These are phyloP conservation scores for Morpho deidamia DNA, from an alignment of 2,888 invertebrate species.

Conservation along the genomic window DNA sequence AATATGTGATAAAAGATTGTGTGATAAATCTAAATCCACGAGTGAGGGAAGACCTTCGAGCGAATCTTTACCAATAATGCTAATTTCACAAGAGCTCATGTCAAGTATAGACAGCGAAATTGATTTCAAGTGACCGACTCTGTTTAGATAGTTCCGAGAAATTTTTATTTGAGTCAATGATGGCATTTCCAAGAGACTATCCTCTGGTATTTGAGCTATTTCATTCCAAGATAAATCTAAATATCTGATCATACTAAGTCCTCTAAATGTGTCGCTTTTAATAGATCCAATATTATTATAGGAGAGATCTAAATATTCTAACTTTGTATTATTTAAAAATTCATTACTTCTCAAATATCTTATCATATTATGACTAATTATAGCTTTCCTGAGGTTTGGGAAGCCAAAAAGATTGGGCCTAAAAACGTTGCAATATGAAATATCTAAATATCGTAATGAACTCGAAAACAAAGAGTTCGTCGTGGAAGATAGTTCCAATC, in stretches of 20 bases:
- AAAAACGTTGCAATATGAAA: conserved; percentile 81
- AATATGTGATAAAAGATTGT: conserved; percentile 81
- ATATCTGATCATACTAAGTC: conserved; percentile 74
- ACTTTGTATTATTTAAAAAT: conserved; percentile 79
- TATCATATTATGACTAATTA: conserved; percentile 82
- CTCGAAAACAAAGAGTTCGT: conserved; percentile 61
- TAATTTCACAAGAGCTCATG: conserved; percentile 83
- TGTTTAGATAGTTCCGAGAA: conserved; percentile 81
- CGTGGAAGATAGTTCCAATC: conserved; percentile 64
- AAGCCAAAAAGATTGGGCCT: conserved; percentile 79
- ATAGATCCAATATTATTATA: conserved; percentile 81
- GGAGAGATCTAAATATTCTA: conserved; percentile 81
- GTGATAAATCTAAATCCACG: conserved; percentile 79
- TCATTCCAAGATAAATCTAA: conserved; percentile 85
- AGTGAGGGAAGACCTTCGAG: conserved; percentile 79
- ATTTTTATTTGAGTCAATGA: conserved; percentile 80
- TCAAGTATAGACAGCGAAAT: conserved; percentile 78
- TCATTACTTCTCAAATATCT: conserved; percentile 75
- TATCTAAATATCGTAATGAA: conserved; percentile 76
- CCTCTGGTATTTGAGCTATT: conserved; percentile 77
- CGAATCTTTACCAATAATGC: conserved; percentile 73
- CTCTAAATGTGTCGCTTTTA: conserved; percentile 79
- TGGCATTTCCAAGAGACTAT: conserved; percentile 79
- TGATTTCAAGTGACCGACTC: conserved; percentile 77
- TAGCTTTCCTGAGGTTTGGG: conserved; percentile 76